phyloP scores from a whole-genome alignment of 2,113 vertebrate genomes.

The Limanda limanda region DNA sequence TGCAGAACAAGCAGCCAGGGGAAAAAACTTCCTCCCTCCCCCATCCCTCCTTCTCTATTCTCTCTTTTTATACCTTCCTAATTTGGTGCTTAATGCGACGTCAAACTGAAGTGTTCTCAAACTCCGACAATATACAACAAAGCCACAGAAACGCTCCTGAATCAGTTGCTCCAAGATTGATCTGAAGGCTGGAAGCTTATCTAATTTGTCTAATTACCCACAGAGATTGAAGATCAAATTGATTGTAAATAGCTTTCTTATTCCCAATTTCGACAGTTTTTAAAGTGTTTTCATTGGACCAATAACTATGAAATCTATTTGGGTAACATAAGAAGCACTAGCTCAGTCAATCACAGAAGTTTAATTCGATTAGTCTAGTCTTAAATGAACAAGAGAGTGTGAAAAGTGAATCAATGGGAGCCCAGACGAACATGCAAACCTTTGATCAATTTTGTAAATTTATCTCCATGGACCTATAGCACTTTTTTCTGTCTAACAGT shows the following conservation, averaged over 20 bases:
- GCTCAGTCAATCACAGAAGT: conserved; percentile 25
- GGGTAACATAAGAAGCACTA: background rate
- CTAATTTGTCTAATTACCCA: conserved; percentile 18
- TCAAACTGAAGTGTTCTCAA: conserved; percentile 28
- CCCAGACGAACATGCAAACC: conserved; percentile 6
- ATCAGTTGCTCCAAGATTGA: conserved; percentile 6
- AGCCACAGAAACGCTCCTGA: background rate
- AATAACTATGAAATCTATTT: conserved; percentile 38
- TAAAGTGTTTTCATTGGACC: conserved; percentile 25
- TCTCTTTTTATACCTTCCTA: conserved; percentile 12
- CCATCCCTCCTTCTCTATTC: background rate
- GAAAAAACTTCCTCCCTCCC: conserved; percentile 37
- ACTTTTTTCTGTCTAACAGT: conserved; percentile 18
- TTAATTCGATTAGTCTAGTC: conserved; percentile 27
- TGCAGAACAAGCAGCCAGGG: conserved; percentile 38
- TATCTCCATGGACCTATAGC: background rate
- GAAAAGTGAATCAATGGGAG: conserved; percentile 28
- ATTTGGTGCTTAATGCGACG: conserved; percentile 30
- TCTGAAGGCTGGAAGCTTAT: conserved; percentile 10
- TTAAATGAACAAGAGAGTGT: conserved; percentile 26
- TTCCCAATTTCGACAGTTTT: conserved; percentile 11
- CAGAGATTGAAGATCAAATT: conserved; percentile 15
- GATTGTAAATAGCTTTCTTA: background rate
- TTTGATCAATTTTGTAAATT: conserved; percentile 23
- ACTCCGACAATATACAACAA: background rate